Percentiles rank a stretch among this genome's conserved stretches.
Conservation (phyloP, 2,888 invertebrate species). For the Sepiola atlantica region DNA sequence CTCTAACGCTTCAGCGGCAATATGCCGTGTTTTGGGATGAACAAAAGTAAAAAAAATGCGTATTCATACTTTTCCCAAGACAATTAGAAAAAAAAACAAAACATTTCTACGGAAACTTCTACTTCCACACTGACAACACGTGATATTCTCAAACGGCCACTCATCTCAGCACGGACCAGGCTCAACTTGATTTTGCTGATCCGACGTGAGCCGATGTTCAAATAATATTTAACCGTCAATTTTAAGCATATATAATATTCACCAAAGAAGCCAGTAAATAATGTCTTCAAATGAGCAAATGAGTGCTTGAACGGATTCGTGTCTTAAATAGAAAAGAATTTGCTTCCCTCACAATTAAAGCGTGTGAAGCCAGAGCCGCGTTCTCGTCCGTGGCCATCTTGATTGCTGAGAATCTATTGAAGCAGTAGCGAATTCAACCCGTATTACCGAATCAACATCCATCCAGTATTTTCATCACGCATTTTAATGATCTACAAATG, state of each 20-base stretch:
- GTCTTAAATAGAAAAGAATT: neutral
- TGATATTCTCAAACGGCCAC: too few species aligned
- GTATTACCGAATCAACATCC: neutral
- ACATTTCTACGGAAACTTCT: too few species aligned
- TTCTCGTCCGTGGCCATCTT: neutral
- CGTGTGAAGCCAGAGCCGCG: neutral
- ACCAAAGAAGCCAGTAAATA: neutral
- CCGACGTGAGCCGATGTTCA: too few species aligned
- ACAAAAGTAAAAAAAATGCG: too few species aligned
- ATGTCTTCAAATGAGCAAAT: neutral
- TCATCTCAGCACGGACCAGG: too few species aligned
- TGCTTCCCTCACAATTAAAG: neutral
- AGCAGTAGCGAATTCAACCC: neutral
- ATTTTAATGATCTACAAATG: neutral
- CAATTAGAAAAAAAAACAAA: too few species aligned
- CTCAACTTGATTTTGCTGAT: too few species aligned
- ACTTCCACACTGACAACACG: too few species aligned
- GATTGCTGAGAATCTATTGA: neutral
- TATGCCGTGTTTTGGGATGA: too few species aligned
- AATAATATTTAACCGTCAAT: too few species aligned
- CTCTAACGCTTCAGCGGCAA: too few species aligned
- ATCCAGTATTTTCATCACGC: neutral
- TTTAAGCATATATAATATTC: neutral
- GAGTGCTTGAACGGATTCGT: neutral
- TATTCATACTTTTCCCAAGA: too few species aligned